Evolutionary conservation across 2,113 vertebrate genomes (phyloP).

Genomic region (Parotia lawesii): DNA sequence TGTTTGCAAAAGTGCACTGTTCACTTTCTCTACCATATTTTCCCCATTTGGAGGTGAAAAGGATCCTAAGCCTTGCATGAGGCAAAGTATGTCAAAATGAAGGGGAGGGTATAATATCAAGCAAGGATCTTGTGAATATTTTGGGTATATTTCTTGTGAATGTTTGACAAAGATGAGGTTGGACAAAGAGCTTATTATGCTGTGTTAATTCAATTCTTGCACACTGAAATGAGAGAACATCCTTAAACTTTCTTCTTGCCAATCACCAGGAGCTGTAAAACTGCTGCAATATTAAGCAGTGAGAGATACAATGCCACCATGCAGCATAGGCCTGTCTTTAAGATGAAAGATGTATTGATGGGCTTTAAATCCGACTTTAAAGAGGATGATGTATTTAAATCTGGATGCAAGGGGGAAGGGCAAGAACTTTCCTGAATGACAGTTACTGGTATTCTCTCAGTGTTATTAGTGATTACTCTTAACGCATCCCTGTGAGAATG

Average conservation of each 20-base stretch:
- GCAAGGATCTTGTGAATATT: neutral
- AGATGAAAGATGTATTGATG: neutral
- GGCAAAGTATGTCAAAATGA: neutral
- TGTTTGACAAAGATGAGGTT: neutral
- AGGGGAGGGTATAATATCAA: neutral
- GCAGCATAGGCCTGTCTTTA: neutral
- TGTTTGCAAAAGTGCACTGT: neutral
- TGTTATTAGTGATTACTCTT: conserved; percentile 49
- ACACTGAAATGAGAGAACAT: neutral
- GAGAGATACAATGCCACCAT: neutral
- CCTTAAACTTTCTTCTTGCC: neutral
- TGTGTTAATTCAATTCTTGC: neutral
- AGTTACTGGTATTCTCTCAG: neutral
- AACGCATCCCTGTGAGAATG: conserved; percentile 17
- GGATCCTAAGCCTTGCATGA: neutral
- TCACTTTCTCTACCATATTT: neutral
- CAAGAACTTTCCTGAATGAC: conserved; percentile 18
- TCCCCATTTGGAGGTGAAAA: neutral
- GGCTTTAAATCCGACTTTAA: conserved; percentile 14
- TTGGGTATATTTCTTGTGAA: neutral
- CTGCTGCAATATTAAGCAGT: neutral
- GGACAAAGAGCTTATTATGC: neutral
- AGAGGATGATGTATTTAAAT: conserved; percentile 34
- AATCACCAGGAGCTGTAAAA: neutral
- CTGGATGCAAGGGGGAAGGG: neutral